Base-by-base conservation (phyloP, 2,797 vertebrate species). In the Pseudochirops corinnae region DNA sequence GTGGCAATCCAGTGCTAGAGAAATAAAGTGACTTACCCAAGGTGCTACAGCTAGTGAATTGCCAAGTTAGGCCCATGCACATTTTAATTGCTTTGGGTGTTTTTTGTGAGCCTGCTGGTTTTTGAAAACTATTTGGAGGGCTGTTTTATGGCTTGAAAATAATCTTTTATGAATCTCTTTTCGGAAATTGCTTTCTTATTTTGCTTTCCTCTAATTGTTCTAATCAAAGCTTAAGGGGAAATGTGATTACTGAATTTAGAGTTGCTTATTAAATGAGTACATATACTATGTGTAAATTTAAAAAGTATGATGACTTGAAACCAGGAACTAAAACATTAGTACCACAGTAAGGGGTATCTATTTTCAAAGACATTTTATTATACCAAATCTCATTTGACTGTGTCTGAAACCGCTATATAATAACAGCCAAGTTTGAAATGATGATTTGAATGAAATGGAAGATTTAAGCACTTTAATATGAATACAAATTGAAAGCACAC, bases 241-340 rank as follows among this genome's bases (percentile, higher is more conserved):
- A 97, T 97, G 95, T 97, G 98, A 98, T 97, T 98, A 97, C 97
- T 97, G 96, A 95, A 97, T 97, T 97, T 97, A 97, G 97, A 97
- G 92, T 97, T 98, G 96, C 93, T 96, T 98, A 97, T 97, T 98
- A 98, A 97, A 96, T 98, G 97, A 96, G 91, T 97, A 96, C 95
- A 96, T 93, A 95, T 95, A 95, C 93, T 92, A 97, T 96, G 93
- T 97, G 62, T 96, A 98, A 97, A 97, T 97, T 96, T 97, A 97
- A 97, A 87, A 97, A 93, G 26, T 39, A 94, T 97, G 93, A 95
- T 60, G 91, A 95, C 97, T 98, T 93, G 96, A 97, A 96, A 95
- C 91, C 46, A 94, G 93, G 96, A 96, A 96, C 26, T 87, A 96
- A 97, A 98, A 97, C 95, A 94, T 97, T 93, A 93, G 92, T 96